Conservation (phyloP, 2,113 vertebrate species). For the Aptenodytes patagonicus region DNA sequence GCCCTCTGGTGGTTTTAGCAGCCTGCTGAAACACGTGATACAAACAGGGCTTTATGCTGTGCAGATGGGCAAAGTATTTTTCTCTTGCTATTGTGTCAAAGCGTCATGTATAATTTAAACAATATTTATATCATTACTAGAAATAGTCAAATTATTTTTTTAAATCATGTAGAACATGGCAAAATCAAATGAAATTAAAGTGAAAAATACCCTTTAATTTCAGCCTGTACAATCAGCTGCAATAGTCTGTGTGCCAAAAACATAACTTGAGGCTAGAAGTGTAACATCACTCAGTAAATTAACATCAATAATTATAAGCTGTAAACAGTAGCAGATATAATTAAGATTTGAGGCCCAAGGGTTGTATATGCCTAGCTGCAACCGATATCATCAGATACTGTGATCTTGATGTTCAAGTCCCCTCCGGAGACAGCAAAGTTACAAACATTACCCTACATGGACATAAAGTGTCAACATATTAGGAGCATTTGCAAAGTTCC, state of each 20-base stretch:
- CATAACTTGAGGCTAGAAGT: conserved; percentile 49
- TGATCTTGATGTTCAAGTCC: conserved; percentile 18
- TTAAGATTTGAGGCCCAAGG: conserved; percentile 64
- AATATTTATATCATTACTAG: not conserved
- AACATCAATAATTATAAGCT: conserved; percentile 68
- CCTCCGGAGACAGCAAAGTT: conserved; percentile 2
- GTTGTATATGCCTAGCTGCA: conserved; percentile 19
- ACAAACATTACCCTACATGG: not conserved
- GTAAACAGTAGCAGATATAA: conserved; percentile 68
- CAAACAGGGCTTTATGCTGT: not conserved
- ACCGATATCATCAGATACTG: not conserved
- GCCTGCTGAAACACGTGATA: not conserved
- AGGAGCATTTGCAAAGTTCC: not conserved
- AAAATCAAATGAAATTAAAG: not conserved
- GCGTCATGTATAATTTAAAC: not conserved
- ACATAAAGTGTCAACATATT: not conserved
- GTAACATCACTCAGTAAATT: conserved; percentile 65
- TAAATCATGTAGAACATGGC: not conserved
- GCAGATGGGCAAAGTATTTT: not conserved
- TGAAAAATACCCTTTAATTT: conserved; percentile 24
- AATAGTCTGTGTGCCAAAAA: conserved; percentile 17
- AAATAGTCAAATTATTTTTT: not conserved
- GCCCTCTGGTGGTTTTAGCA: not conserved
- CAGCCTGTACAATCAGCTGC: not conserved
- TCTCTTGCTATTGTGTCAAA: not conserved